Percentiles rank a stretch among this genome's conserved stretches.
These are phyloP conservation scores for Vulpes ferrilata DNA, from an alignment of 2,113 vertebrate species.

Conservation along the genomic window DNA sequence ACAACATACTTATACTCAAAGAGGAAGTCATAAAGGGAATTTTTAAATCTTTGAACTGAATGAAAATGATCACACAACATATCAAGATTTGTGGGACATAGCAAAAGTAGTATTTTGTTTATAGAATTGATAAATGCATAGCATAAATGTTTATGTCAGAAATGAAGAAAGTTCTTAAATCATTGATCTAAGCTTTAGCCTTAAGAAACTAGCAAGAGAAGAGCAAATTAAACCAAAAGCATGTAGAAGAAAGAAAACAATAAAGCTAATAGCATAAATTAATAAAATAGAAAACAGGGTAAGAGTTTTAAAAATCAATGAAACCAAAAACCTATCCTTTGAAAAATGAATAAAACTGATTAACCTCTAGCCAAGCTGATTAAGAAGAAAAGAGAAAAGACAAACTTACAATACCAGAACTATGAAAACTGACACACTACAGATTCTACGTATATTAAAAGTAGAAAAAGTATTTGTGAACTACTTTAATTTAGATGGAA, in stretches of 20 bases:
- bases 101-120: background rate
- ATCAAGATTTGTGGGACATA: background rate
- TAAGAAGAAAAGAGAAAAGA: background rate
- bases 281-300: background rate
- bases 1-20: background rate
- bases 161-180: background rate
- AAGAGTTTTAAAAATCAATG: background rate
- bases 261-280: background rate
- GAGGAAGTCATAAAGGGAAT: background rate
- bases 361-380: background rate
- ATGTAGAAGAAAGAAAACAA: background rate
- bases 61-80: background rate
- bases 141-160: background rate
- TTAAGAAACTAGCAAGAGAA: background rate
- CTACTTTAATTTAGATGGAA: background rate
- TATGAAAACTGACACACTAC: background rate
- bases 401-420: background rate
- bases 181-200: background rate
- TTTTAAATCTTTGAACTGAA: constrained; percentile 10
- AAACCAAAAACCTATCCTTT: background rate
- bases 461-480: background rate
- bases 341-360: background rate
- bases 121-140: background rate
- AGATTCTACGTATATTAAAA: background rate
- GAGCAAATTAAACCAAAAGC: background rate